phyloP scores from a whole-genome alignment of 2,797 vertebrate genomes.

The Danio kyathit region DNA sequence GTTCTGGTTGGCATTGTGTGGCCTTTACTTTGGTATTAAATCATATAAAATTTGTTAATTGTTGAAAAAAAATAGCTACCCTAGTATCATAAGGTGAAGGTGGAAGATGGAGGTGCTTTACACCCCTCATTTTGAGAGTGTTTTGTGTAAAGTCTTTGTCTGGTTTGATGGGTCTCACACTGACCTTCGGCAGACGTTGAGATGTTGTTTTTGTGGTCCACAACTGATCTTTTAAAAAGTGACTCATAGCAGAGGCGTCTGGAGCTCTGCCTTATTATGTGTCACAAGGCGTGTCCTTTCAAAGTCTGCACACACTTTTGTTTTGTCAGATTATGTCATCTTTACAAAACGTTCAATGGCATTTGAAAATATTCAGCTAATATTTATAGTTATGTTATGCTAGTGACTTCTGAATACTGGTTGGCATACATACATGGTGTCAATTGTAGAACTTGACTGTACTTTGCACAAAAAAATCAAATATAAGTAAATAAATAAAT shows the following conservation, averaged over 20 bases:
- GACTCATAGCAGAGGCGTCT: conserved; percentile 24
- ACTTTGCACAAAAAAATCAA: too few relatives aligned
- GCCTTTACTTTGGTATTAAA: too few relatives aligned
- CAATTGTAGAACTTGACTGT: background rate
- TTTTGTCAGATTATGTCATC: background rate
- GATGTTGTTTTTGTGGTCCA: conserved; percentile 38
- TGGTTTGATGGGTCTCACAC: background rate
- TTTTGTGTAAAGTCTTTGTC: conserved; percentile 8
- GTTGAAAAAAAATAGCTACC: too few relatives aligned
- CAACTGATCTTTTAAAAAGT: conserved; percentile 21
- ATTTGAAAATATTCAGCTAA: too few relatives aligned
- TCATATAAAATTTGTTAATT: too few relatives aligned
- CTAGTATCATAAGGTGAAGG: background rate
- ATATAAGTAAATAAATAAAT: too few relatives aligned
- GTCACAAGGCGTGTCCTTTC: background rate
- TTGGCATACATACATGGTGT: background rate
- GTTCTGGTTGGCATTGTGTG: too few relatives aligned
- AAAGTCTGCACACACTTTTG: background rate
- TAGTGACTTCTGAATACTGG: background rate
- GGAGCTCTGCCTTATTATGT: conserved; percentile 8
- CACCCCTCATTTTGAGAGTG: background rate
- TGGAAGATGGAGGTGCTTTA: background rate
- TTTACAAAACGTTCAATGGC: background rate
- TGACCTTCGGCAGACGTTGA: conserved; percentile 28
- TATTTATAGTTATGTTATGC: too few relatives aligned